A percentile compares a stretch with the other conserved stretches of the same genome.
These are phyloP conservation scores for Anodontia alba DNA, from an alignment of 2,888 invertebrate genomes.

Conservation along the genomic window DNA sequence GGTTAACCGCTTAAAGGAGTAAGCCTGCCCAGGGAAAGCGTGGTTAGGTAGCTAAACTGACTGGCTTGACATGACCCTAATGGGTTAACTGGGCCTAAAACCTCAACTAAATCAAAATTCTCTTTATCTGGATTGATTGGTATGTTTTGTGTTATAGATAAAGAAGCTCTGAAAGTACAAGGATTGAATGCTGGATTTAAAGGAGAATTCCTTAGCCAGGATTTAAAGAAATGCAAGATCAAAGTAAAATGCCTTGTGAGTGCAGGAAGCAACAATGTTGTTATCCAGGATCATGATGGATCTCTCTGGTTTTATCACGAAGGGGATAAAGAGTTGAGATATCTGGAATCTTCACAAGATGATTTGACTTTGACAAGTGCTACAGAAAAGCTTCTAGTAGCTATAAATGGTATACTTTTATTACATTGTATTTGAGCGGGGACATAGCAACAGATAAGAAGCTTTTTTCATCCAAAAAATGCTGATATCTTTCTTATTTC, in stretches of 20 bases:
- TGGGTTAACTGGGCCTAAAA: too few species aligned
- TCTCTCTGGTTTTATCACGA: background rate
- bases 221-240: background rate
- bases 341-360: background rate
- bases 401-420: background rate
- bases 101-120: too few species aligned
- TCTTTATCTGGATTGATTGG: too few species aligned
- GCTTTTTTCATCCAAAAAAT: too few species aligned
- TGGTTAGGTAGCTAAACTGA: too few species aligned
- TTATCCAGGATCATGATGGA: background rate
- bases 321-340: background rate
- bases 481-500: too few species aligned
- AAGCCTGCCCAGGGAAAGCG: too few species aligned
- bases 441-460: too few species aligned
- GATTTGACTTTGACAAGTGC: background rate
- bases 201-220: background rate
- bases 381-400: background rate
- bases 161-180: background rate
- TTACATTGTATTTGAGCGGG: too few species aligned
- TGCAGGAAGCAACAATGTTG: background rate
- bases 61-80: too few species aligned
- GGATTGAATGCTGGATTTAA: background rate
- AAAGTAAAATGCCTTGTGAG: background rate
- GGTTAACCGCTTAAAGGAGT: too few species aligned
- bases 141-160: background rate